Conservation (phyloP, 2,113 vertebrate genomes). For the Neogobius melanostomus region DNA sequence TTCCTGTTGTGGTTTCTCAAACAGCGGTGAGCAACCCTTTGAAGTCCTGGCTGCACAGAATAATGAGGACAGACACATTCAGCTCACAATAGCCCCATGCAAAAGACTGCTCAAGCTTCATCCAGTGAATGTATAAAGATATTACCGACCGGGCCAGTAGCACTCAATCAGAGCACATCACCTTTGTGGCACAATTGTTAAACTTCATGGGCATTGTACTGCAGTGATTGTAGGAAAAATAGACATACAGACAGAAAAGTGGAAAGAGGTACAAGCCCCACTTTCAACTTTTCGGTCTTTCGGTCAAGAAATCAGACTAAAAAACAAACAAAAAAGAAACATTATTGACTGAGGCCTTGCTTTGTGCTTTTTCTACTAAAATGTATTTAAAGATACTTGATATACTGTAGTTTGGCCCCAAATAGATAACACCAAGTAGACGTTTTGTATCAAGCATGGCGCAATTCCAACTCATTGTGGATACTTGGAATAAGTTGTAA, state of each 20-base stretch:
- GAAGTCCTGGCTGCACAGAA: not conserved
- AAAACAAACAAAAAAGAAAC: too few relatives aligned
- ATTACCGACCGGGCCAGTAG: not conserved
- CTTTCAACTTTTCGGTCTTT: too few relatives aligned
- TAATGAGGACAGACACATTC: slow-evolving; percentile 1
- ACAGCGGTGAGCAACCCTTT: not conserved
- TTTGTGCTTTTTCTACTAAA: too few relatives aligned
- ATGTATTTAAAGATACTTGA: too few relatives aligned
- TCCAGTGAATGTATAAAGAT: not conserved
- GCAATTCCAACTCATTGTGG: too few relatives aligned
- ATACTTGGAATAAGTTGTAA: too few relatives aligned
- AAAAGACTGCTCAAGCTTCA: not conserved
- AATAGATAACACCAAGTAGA: too few relatives aligned
- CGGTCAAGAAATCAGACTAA: too few relatives aligned
- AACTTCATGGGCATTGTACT: not conserved
- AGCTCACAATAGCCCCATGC: not conserved
- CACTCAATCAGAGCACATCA: not conserved
- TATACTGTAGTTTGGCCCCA: too few relatives aligned
- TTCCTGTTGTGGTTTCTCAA: slow-evolving; percentile 4
- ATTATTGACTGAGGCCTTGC: too few relatives aligned
- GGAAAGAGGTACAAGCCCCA: not conserved
- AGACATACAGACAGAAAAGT: not conserved
- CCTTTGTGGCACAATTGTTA: not conserved
- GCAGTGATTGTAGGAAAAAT: not conserved
- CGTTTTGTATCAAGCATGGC: too few relatives aligned